Percentiles rank a stretch among this genome's conserved stretches.
Evolutionary conservation across 2,113 vertebrate species (phyloP).

Genomic region (Eptesicus fuscus): DNA sequence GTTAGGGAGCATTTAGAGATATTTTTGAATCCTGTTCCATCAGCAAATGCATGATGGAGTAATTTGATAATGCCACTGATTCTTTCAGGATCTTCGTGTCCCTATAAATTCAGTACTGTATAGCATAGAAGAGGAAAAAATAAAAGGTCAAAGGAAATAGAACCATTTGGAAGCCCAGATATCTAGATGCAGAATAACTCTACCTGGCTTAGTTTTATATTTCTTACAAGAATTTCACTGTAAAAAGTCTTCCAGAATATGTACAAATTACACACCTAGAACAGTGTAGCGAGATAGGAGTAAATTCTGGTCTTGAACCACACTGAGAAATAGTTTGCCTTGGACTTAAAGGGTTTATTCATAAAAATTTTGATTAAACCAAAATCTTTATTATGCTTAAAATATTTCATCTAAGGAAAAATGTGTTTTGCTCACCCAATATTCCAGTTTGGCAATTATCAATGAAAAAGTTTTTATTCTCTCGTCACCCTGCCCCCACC

Average conservation of each 20-base stretch:
- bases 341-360: slow-evolving; percentile 12
- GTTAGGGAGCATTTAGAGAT: background rate
- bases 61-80: background rate
- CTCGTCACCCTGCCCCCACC: background rate
- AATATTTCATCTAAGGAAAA: slow-evolving; percentile 7
- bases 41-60: background rate
- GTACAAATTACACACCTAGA: background rate
- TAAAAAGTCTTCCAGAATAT: background rate
- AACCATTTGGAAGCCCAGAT: background rate
- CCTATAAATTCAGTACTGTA: background rate
- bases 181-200: background rate
- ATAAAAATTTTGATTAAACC: background rate
- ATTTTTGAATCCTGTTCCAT: background rate
- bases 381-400: slow-evolving; percentile 3
- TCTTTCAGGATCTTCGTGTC: background rate
- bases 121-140: background rate
- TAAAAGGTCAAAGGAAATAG: background rate
- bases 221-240: background rate
- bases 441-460: background rate
- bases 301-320: background rate
- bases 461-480: background rate
- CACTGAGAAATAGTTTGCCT: background rate
- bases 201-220: background rate
- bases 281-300: background rate
- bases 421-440: background rate